Conservation (phyloP, 2,113 vertebrate species). For the Hylia prasina region DNA sequence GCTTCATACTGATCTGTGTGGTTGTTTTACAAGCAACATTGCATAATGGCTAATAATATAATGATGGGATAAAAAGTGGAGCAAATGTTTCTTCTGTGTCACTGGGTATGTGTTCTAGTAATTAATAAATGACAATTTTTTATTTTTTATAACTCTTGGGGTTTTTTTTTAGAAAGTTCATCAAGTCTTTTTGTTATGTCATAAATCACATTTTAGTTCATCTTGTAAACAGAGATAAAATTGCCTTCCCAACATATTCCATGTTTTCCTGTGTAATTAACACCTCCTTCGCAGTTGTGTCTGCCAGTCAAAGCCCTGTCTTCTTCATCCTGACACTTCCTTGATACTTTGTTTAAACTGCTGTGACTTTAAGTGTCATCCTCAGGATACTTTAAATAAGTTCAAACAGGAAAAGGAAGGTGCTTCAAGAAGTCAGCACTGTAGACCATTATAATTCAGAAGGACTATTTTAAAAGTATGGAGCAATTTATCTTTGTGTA, state of each 20-base stretch:
- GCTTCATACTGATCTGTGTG: neutral
- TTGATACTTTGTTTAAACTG: constrained; percentile 66
- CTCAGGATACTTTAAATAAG: constrained; percentile 32
- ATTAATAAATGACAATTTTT: neutral
- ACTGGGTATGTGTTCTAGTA: neutral
- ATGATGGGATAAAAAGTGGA: neutral
- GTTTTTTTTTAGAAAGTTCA: constrained; percentile 1
- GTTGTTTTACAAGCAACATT: neutral
- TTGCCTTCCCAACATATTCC: constrained; percentile 40
- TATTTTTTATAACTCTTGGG: neutral
- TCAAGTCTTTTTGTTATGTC: neutral
- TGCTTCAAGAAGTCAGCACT: constrained; percentile 40
- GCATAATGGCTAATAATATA: neutral
- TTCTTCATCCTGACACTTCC: constrained; percentile 61
- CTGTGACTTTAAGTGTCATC: constrained; percentile 42
- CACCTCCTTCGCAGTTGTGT: constrained; percentile 69
- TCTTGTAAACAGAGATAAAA: constrained; percentile 61
- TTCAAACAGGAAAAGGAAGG: constrained; percentile 41
- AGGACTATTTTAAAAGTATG: neutral
- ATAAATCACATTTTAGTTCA: constrained; percentile 58
- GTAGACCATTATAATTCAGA: neutral
- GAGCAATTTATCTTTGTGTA: constrained; percentile 18
- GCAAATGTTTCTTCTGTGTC: neutral
- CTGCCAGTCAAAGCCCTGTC: constrained; percentile 63
- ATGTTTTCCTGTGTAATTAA: constrained; percentile 77